Evolutionary conservation across 64 coral and sea anemone genomes (phyloP), one percentile per base, ranked within the genome.

Genomic region (Montipora efflorescens): DNA sequence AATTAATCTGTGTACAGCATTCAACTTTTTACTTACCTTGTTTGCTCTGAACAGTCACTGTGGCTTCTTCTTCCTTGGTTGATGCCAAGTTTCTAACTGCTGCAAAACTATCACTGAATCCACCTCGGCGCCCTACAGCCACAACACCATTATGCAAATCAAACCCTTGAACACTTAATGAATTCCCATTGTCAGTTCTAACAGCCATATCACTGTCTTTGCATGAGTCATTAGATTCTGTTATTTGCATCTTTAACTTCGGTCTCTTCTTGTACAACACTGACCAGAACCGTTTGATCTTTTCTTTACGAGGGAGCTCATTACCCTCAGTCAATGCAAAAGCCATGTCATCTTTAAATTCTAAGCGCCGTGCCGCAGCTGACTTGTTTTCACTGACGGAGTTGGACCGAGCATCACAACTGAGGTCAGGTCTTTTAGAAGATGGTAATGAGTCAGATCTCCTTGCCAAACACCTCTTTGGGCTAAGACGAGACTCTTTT

Each of bases 321-420:
- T 80, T 75, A 47, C 7, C 21, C 75, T 66, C 78, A 16, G 48
- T 18, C 58, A 83, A 46, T 9, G 74, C 70, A 7, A 92, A 44
- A 3, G 71, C 71, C 83, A 93, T 88, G 25, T 93, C 92, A 88
- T 93, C 92, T 68, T 87, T 79, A 28, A 93, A 93, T 49, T 93
- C 74, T 5, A 88, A 77, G 13, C 75, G 59, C 7, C 92, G 47
- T 36, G 75, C 76, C 2, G 78, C 36, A 12, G 59, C 55, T 5
- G 50, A 48, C 46, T 47, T 93, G 19, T 67, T 87, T 48, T 13
- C 68, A 12, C 58, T 84, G 5, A 67, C 80, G 0, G 13, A 48
- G 28, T 52, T 67, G 0, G 43, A 9, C 22, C 62, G 52, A 20
- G 36, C 55, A 16, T 23, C 45, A 22, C 18, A 21, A 4, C 74